Percentiles rank a stretch among this genome's conserved stretches.
These are phyloP conservation scores for Cryptops parisi DNA, from an alignment of 2,888 invertebrate species.

Conservation along the genomic window DNA sequence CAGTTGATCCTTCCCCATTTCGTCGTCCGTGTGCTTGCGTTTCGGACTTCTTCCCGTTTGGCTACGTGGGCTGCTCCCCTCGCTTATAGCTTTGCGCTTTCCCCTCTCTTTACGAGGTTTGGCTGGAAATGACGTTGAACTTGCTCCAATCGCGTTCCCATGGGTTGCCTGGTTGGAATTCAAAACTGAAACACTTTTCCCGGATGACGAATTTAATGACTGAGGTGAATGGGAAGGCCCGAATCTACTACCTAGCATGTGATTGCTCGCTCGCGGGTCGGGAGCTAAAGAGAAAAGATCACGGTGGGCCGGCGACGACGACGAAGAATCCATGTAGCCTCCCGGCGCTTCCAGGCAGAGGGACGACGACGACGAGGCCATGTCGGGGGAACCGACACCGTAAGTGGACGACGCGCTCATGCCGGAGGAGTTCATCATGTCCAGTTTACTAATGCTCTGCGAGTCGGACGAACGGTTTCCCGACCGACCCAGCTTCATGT, in stretches of 20 bases:
- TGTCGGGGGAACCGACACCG: slow-evolving; percentile 12
- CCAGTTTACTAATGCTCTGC: slow-evolving; percentile 12
- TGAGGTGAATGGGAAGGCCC: not conserved
- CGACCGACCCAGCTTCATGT: slow-evolving; percentile 12
- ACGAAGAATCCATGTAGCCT: slow-evolving; percentile 14
- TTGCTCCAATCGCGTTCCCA: not conserved
- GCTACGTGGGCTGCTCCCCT: slow-evolving; percentile 26
- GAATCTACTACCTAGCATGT: slow-evolving; percentile 1
- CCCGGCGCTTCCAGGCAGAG: slow-evolving; percentile 13
- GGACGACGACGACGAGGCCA: slow-evolving; percentile 4
- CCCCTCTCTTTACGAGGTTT: slow-evolving; percentile 20
- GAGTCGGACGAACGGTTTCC: slow-evolving; percentile 8
- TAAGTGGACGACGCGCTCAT: slow-evolving; percentile 5
- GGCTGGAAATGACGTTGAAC: not conserved
- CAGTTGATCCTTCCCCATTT: slow-evolving; percentile 20
- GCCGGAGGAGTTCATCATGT: slow-evolving; percentile 5
- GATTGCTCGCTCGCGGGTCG: slow-evolving; percentile 5
- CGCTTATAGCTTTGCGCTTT: slow-evolving; percentile 21
- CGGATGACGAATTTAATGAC: not conserved
- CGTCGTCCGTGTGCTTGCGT: slow-evolving; percentile 26
- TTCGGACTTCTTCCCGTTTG: slow-evolving; percentile 29
- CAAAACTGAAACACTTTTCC: not conserved
- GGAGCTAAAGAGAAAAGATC: slow-evolving; percentile 17
- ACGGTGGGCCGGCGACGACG: slow-evolving; percentile 12
- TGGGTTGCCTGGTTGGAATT: not conserved